phyloP scores from a whole-genome alignment of 2,888 invertebrate genomes.

The Campopleginae sp. region DNA sequence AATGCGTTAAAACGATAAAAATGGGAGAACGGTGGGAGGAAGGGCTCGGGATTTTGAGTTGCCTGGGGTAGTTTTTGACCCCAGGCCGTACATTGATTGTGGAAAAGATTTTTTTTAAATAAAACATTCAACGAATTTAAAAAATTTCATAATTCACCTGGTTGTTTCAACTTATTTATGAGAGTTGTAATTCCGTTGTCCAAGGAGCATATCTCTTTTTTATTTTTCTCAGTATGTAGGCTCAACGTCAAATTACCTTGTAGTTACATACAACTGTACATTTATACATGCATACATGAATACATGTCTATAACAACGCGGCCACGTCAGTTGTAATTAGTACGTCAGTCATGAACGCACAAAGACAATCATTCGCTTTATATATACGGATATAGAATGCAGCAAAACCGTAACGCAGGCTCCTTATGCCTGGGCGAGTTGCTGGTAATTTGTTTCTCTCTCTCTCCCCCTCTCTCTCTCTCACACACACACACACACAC shows the following conservation, averaged over 20 bases:
- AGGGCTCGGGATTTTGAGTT: too few species aligned
- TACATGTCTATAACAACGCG: neutral
- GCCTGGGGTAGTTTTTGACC: too few species aligned
- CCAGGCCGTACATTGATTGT: neutral
- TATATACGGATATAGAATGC: conserved; percentile 3
- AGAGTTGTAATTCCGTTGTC: neutral
- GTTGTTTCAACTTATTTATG: neutral
- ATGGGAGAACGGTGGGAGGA: too few species aligned
- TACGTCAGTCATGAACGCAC: conserved; percentile 60
- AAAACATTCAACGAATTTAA: neutral
- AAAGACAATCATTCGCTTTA: conserved; percentile 55
- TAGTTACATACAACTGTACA: conserved; percentile 15
- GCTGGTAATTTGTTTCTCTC: conserved; percentile 8
- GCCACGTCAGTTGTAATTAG: conserved; percentile 67
- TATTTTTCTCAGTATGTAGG: conserved; percentile 49
- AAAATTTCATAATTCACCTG: neutral
- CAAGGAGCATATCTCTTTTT: conserved; percentile 20
- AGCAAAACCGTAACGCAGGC: conserved; percentile 28
- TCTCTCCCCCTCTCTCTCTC: conserved; percentile 15
- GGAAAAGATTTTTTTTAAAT: neutral
- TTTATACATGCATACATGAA: conserved; percentile 5
- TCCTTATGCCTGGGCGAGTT: conserved; percentile 23
- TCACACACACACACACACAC: conserved; percentile 34
- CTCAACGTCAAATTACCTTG: conserved; percentile 58
- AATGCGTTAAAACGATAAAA: too few species aligned